Evolutionary conservation across 2,113 vertebrate genomes (phyloP).

Genomic region (Colinus virginianus): DNA sequence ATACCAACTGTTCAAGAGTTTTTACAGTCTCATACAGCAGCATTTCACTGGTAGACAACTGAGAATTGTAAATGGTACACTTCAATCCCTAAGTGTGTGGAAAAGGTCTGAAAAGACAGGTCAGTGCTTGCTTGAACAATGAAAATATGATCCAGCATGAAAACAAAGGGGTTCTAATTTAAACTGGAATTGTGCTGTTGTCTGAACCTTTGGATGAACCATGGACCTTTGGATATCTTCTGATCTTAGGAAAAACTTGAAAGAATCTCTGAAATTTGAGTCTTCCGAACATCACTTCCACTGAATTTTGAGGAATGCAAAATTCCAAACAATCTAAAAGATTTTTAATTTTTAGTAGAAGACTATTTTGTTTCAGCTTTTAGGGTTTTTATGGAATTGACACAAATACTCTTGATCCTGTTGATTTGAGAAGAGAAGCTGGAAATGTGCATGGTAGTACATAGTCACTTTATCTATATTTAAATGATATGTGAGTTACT

Average conservation of each 20-base stretch:
- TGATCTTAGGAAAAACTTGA: not conserved
- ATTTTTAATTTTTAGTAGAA: not conserved
- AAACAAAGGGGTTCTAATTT: not conserved
- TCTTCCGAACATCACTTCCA: not conserved
- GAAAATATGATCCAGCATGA: not conserved
- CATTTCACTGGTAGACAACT: not conserved
- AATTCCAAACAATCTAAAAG: not conserved
- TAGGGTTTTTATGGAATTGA: not conserved
- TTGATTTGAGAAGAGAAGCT: not conserved
- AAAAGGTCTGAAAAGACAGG: not conserved
- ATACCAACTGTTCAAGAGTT: not conserved
- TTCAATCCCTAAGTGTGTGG: not conserved
- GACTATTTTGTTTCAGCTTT: not conserved
- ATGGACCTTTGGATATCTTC: not conserved
- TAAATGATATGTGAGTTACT: not conserved
- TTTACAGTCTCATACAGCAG: not conserved
- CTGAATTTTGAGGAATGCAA: not conserved
- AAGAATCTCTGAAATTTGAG: not conserved
- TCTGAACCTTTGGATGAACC: not conserved
- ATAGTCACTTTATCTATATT: not conserved
- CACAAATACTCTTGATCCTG: not conserved
- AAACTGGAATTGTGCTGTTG: not conserved
- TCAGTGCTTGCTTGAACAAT: not conserved
- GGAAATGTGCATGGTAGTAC: not conserved
- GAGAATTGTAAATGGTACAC: not conserved